Percentiles rank a stretch among this genome's conserved stretches.
phyloP scores from a whole-genome alignment of 1,140 invertebrate genomes.

The Atta colombica region DNA sequence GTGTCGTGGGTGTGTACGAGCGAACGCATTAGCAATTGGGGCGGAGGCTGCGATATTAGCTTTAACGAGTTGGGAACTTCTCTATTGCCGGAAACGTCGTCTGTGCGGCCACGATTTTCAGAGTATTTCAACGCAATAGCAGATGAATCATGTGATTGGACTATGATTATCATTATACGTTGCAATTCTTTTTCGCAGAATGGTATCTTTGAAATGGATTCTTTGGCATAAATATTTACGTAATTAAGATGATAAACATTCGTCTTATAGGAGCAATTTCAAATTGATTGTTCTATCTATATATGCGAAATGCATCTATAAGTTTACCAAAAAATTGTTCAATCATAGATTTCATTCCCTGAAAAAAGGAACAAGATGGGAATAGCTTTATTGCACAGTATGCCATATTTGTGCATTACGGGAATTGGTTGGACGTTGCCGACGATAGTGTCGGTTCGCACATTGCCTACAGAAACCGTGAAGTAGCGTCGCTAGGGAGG shows the following conservation, averaged over 20 bases:
- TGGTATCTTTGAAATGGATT: background rate
- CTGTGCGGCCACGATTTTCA: background rate
- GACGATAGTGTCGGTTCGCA: slow-evolving; percentile 48
- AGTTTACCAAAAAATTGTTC: slow-evolving; percentile 5
- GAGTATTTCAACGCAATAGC: background rate
- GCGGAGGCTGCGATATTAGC: slow-evolving; percentile 76
- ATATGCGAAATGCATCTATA: background rate
- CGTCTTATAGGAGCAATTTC: background rate
- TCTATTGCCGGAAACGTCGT: slow-evolving; percentile 27
- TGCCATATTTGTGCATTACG: slow-evolving; percentile 75
- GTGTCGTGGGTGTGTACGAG: slow-evolving; percentile 78
- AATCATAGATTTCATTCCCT: slow-evolving; percentile 1
- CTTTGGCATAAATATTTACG: background rate
- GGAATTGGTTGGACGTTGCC: slow-evolving; percentile 69
- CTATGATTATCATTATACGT: background rate
- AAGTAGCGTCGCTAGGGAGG: slow-evolving; percentile 34
- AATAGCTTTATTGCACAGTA: slow-evolving; percentile 65
- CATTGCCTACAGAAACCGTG: slow-evolving; percentile 10
- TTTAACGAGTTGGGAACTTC: slow-evolving; percentile 79
- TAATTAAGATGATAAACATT: background rate
- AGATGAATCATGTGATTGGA: background rate
- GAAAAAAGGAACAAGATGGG: background rate
- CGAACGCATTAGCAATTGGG: slow-evolving; percentile 85
- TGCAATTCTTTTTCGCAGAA: background rate
- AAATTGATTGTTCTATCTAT: background rate